These are phyloP conservation scores for Nephrotoma guestfalica DNA, from an alignment of 2,888 invertebrate genomes.

Conservation along the genomic window DNA sequence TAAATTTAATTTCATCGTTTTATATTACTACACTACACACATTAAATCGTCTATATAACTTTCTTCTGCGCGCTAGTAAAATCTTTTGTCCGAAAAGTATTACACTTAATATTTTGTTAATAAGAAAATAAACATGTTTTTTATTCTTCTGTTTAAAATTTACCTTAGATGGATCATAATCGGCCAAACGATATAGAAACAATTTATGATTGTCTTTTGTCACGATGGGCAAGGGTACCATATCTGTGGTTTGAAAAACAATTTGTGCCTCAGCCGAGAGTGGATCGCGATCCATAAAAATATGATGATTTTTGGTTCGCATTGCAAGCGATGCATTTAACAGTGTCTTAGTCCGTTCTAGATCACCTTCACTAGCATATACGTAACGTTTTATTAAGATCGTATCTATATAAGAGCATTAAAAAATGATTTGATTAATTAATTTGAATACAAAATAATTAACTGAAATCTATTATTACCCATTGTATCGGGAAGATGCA, in stretches of 20 bases:
- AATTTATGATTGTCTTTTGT: conserved; percentile 52
- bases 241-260: conserved; percentile 35
- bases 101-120: not conserved
- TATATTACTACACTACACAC: not conserved
- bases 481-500: conserved; percentile 50
- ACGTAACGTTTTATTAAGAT: conserved; percentile 40
- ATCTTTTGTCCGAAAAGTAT: not conserved
- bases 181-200: conserved; percentile 47
- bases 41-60: not conserved
- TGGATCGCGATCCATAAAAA: conserved; percentile 45
- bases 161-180: conserved; percentile 42
- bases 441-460: conserved; percentile 11
- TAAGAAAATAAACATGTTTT: not conserved
- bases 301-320: conserved; percentile 41
- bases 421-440: too few relatives aligned
- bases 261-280: conserved; percentile 36
- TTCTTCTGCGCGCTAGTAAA: not conserved
- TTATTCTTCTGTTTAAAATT: not conserved
- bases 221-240: conserved; percentile 48
- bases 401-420: conserved; percentile 34
- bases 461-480: conserved; percentile 32
- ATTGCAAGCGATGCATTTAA: conserved; percentile 44
- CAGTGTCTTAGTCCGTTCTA: conserved; percentile 41
- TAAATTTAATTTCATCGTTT: not conserved
- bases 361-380: conserved; percentile 37